A percentile compares a stretch with the other conserved stretches of the same genome.
Conservation (phyloP, 2,888 invertebrate species). For the Ptychoptera albimana region DNA sequence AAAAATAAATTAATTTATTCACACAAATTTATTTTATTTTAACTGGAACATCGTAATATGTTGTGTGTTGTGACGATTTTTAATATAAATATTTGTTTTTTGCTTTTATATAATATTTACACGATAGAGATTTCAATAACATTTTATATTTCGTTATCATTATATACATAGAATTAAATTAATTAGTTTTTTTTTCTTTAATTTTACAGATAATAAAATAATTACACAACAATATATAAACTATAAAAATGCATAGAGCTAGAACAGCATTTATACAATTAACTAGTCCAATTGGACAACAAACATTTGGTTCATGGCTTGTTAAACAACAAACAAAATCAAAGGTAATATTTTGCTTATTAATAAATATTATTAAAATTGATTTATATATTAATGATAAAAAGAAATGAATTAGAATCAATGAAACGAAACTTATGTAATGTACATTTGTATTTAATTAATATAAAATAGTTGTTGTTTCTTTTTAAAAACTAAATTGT, state of each 20-base stretch:
- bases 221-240: too few species aligned
- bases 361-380: neutral
- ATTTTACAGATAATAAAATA: conserved; percentile 6
- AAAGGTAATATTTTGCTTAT: conserved; percentile 21
- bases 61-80: too few species aligned
- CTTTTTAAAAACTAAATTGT: conserved; percentile 7
- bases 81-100: too few species aligned
- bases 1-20: too few species aligned
- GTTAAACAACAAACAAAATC: conserved; percentile 39
- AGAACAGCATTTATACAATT: conserved; percentile 51
- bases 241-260: conserved; percentile 60
- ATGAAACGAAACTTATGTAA: neutral
- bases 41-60: too few species aligned
- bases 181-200: conserved; percentile 1
- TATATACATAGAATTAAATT: neutral
- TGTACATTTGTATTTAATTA: neutral
- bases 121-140: too few species aligned
- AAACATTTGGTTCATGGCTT: conserved; percentile 69
- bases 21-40: too few species aligned
- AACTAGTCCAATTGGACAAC: conserved; percentile 44
- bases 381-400: neutral
- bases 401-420: too few species aligned
- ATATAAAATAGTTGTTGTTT: conserved; percentile 1
- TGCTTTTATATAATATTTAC: too few species aligned
- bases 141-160: too few species aligned